A percentile compares a stretch with the other conserved stretches of the same genome.
Evolutionary conservation across 2,888 invertebrate species (phyloP).

Genomic region (Brachyopa scutellaris): DNA sequence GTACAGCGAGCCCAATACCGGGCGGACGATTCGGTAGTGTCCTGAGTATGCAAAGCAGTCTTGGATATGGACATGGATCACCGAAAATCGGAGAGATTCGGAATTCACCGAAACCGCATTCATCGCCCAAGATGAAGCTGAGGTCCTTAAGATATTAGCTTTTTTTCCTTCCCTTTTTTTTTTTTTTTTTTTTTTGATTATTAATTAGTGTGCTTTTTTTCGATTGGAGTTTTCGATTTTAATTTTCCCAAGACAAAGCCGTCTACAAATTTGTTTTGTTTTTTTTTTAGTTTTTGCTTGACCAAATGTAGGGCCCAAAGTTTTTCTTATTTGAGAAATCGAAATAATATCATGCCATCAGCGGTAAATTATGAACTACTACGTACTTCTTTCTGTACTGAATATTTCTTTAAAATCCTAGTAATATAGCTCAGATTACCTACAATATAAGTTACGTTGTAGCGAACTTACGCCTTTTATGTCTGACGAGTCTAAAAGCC

Average conservation of each 20-base stretch:
- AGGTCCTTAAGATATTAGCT: conserved; percentile 84
- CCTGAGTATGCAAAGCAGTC: conserved; percentile 84
- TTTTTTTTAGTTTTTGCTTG: neutral
- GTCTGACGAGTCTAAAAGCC: no score
- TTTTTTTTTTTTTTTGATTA: neutral
- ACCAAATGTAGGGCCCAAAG: no score
- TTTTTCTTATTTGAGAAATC: no score
- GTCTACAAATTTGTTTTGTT: conserved; percentile 23
- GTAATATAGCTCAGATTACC: no score
- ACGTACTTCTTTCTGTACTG: no score
- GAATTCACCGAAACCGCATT: conserved; percentile 86
- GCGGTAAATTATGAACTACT: no score
- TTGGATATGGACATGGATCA: conserved; percentile 82
- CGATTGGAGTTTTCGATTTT: conserved; percentile 20
- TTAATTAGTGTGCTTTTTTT: conserved; percentile 2
- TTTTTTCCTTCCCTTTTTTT: neutral
- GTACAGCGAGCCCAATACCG: conserved; percentile 84
- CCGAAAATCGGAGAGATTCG: conserved; percentile 84
- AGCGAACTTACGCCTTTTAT: no score
- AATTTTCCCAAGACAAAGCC: no score
- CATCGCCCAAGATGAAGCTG: conserved; percentile 95
- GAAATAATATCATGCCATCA: no score
- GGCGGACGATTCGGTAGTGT: conserved; percentile 84
- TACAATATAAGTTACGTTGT: no score
- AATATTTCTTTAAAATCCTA: no score